Evolutionary conservation across 2,797 vertebrate genomes (phyloP).

Genomic region (Cuniculus paca): DNA sequence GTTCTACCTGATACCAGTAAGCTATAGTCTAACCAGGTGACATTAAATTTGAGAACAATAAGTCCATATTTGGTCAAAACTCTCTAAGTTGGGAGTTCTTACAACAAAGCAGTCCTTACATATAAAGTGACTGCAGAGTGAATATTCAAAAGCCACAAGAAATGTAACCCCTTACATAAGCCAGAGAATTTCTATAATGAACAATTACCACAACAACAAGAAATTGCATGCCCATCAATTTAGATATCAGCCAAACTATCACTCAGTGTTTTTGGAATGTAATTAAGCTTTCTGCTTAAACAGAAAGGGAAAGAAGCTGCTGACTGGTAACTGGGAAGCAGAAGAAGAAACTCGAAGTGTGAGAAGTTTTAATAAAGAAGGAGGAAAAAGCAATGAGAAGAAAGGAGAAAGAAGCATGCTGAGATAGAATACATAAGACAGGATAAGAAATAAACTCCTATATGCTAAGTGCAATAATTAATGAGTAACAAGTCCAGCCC

Average conservation of each 20-base stretch:
- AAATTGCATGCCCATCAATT: background rate
- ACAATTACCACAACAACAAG: background rate
- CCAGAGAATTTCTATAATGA: background rate
- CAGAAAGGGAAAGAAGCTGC: background rate
- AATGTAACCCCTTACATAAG: background rate
- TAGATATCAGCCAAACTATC: background rate
- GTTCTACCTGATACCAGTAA: background rate
- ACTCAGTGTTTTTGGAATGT: background rate
- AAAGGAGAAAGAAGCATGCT: background rate
- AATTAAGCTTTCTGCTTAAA: background rate
- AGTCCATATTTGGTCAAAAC: background rate
- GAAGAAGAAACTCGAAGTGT: background rate
- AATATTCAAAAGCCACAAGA: background rate
- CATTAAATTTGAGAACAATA: background rate
- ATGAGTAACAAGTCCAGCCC: background rate
- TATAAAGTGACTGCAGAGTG: background rate
- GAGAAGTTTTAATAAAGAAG: background rate
- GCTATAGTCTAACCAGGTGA: background rate
- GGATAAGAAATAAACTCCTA: background rate
- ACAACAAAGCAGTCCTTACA: background rate
- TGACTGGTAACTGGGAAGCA: background rate
- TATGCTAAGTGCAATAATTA: background rate
- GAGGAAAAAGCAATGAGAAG: background rate
- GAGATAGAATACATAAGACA: background rate
- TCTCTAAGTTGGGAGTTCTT: background rate